Evolutionary conservation across 2,888 invertebrate species (phyloP), one percentile per base, ranked within the genome.

Genomic region (Sturmia bella): DNA sequence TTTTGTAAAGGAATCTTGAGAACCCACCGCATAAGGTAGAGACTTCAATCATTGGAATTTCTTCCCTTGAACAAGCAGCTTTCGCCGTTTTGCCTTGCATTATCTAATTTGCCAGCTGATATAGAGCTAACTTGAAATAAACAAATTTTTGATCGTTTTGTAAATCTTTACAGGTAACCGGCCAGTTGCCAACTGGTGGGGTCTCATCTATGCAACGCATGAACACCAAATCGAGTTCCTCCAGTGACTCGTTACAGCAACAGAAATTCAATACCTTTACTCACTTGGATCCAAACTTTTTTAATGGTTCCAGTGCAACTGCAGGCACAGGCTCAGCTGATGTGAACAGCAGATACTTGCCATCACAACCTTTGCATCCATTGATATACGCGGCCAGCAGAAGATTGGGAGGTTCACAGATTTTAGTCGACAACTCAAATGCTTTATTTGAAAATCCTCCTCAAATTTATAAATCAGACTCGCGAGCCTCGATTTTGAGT

Each of bases 171-270:
- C 41, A 79, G 66, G 54, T 76, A 21, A 19, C 45, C 5, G 54
- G 69, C 11, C 69, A 82, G 41, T 57, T 78, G 12, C 82, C 76
- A 9, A 70, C 83, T 9, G 77, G 70, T 9, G 77, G 70, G 3
- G 76, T 82, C 15, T 80, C 83, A 0, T 77, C 75, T 12, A 83
- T 86, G 84, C 86, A 86, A 54, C 87, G 87, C 59, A 85, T 89
- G 52, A 89, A 89, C 64, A 87, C 90, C 3, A 91, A 91, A 84
- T 91, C 91, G 0, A 91, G 91, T n/a, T 91, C 91, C n/a, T 91
- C 91, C 2, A 91, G 90, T 72, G 91, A 91, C 82, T 91, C 91
- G 3, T 75, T 91, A 17, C 84, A 89, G 43, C 88, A 88, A 24
- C 87, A 90, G 73, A 90, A 91, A 72, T 89, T 87, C 74, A 90